These are phyloP conservation scores for Vesta saturnalis DNA, from an alignment of 2,888 invertebrate genomes.

Conservation along the genomic window DNA sequence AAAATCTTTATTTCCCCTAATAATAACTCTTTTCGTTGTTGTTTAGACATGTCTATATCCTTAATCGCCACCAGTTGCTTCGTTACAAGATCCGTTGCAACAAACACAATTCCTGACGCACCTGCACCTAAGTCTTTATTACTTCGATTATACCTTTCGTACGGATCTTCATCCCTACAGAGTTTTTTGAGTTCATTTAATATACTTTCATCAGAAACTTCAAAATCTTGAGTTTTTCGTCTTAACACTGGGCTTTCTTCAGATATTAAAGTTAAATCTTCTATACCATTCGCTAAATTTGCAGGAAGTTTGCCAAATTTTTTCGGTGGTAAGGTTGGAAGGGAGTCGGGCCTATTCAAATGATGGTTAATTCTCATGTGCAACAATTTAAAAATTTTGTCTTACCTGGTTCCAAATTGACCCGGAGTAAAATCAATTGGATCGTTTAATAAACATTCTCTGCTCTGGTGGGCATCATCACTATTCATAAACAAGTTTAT, in stretches of 20 bases:
- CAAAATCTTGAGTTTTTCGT: conserved; percentile 58
- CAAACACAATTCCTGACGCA: conserved; percentile 92
- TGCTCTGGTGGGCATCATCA: conserved; percentile 77
- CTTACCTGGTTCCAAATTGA: conserved; percentile 3
- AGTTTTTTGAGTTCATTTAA: conserved; percentile 76
- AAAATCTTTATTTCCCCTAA: conserved; percentile 94
- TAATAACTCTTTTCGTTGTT: conserved; percentile 95
- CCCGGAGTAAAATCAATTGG: not conserved
- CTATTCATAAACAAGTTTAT: conserved; percentile 80
- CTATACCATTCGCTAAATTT: conserved; percentile 59
- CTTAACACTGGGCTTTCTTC: conserved; percentile 68
- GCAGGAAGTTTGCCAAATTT: conserved; percentile 44
- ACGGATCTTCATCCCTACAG: conserved; percentile 85
- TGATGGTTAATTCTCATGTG: no score
- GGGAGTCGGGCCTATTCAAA: conserved; percentile 63
- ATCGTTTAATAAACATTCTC: conserved; percentile 52
- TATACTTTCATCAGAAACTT: conserved; percentile 77
- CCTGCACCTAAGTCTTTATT: conserved; percentile 90
- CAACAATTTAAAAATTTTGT: no score
- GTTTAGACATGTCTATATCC: conserved; percentile 93
- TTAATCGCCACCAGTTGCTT: conserved; percentile 91
- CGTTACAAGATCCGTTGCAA: conserved; percentile 81
- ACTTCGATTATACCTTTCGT: conserved; percentile 78
- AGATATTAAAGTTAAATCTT: conserved; percentile 60
- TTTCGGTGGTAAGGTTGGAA: conserved; percentile 67